phyloP scores from a whole-genome alignment of 2,888 invertebrate genomes.

The Chrysolina oricalcia region DNA sequence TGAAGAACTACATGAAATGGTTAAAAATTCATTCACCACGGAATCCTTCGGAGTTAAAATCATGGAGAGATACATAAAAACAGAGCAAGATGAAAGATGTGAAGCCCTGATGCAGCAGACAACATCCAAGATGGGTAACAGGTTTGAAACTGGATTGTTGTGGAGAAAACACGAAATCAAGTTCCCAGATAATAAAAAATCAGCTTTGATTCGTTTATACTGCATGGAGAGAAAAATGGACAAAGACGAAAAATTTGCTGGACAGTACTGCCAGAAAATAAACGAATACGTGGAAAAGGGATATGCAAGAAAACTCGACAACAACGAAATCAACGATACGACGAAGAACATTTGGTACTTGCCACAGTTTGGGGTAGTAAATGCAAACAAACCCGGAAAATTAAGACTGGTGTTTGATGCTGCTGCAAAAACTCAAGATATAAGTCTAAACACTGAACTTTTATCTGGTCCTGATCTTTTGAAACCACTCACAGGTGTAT shows the following conservation, averaged over 20 bases:
- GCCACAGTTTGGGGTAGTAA: no score
- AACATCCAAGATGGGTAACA: background rate
- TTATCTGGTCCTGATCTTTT: conserved; percentile 51
- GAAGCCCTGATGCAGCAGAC: background rate
- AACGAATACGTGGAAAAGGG: no score
- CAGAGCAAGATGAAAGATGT: background rate
- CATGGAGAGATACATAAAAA: background rate
- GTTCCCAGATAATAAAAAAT: background rate
- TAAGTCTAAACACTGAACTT: conserved; percentile 32
- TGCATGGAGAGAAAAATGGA: conserved; percentile 26
- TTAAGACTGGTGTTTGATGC: no score
- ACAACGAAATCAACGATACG: background rate
- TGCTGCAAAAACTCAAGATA: conserved; percentile 22
- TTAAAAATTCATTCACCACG: background rate
- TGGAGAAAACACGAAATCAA: background rate
- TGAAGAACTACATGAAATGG: conserved; percentile 8
- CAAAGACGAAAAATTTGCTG: conserved; percentile 18
- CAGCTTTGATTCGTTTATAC: background rate
- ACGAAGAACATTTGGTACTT: conserved; percentile 12
- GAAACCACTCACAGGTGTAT: conserved; percentile 43
- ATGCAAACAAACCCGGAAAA: no score
- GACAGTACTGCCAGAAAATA: no score
- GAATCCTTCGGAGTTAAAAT: background rate
- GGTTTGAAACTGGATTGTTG: background rate
- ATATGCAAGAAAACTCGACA: no score